These are phyloP conservation scores for Telenomus remus DNA, from an alignment of 1,140 invertebrate species.

Conservation along the genomic window DNA sequence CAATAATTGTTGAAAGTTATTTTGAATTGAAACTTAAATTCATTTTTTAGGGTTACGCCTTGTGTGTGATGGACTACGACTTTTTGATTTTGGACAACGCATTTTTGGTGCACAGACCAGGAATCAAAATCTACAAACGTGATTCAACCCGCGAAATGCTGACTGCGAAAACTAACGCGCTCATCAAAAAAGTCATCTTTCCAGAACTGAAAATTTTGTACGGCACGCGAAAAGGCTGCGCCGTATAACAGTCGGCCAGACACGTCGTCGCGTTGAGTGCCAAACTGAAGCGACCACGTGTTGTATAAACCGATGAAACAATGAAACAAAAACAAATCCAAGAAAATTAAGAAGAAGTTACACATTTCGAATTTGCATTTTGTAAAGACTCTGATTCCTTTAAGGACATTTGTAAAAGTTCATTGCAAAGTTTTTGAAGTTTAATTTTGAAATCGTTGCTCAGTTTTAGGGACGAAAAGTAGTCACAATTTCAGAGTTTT, in stretches of 20 bases:
- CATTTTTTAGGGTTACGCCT: conserved; percentile 83
- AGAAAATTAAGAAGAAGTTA: no score
- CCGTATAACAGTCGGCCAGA: conserved; percentile 77
- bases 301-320: no score
- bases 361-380: no score
- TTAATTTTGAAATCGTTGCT: no score
- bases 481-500: conserved; percentile 3
- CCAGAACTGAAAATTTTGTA: conserved; percentile 90
- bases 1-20: no score
- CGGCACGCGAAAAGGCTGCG: conserved; percentile 86
- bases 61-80: conserved; percentile 91
- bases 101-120: conserved; percentile 90
- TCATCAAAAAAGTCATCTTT: conserved; percentile 88
- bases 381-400: no score
- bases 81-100: conserved; percentile 93
- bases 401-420: no score
- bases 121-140: conserved; percentile 87
- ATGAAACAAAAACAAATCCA: no score
- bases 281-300: conserved; percentile 20
- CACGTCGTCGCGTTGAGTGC: conserved; percentile 31
- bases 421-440: no score
- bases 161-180: conserved; percentile 84
- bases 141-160: conserved; percentile 84
- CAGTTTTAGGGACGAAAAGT: conserved; percentile 25
- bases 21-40: no score